These are phyloP conservation scores for Drosophila gunungcola DNA, from an alignment of 1,140 invertebrate species.

Conservation along the genomic window DNA sequence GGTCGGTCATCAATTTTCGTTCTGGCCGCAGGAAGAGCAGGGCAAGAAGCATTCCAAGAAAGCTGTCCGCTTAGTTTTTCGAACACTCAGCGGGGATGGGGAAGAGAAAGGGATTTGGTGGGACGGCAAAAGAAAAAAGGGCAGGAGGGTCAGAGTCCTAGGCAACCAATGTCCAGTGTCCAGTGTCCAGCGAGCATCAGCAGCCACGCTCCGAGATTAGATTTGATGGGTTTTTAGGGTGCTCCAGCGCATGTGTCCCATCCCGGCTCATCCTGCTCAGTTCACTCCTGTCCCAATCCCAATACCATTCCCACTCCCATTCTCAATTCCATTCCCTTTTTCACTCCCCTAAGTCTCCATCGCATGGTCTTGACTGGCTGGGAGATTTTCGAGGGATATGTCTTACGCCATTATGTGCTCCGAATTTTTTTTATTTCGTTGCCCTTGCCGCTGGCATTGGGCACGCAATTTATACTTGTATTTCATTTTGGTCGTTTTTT, in stretches of 20 bases:
- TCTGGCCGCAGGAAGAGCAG: constrained; percentile 47
- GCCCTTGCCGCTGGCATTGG: constrained; percentile 39
- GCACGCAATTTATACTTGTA: constrained; percentile 55
- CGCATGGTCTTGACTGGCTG: constrained; percentile 14
- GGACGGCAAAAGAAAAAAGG: neutral
- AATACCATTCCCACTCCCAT: constrained; percentile 3
- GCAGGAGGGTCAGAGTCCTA: constrained; percentile 43
- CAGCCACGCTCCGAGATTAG: constrained; percentile 79
- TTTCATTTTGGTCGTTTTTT: constrained; percentile 42
- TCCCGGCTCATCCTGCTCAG: constrained; percentile 24
- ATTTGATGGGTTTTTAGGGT: constrained; percentile 81
- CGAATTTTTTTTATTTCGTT: constrained; percentile 19
- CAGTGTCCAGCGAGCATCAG: constrained; percentile 58
- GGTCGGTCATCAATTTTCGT: constrained; percentile 79
- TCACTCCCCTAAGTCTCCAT: constrained; percentile 14
- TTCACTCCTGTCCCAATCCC: constrained; percentile 13
- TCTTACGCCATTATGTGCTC: constrained; percentile 53
- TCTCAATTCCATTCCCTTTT: constrained; percentile 16
- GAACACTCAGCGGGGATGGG: constrained; percentile 26
- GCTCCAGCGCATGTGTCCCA: constrained; percentile 60
- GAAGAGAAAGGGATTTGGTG: constrained; percentile 7
- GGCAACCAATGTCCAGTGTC: constrained; percentile 65
- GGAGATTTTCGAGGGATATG: constrained; percentile 53
- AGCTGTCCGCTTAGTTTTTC: constrained; percentile 75
- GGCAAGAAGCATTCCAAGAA: constrained; percentile 58